Evolutionary conservation across 2,113 vertebrate species (phyloP), one percentile per base, ranked within the genome.

Genomic region (Prinia subflava): DNA sequence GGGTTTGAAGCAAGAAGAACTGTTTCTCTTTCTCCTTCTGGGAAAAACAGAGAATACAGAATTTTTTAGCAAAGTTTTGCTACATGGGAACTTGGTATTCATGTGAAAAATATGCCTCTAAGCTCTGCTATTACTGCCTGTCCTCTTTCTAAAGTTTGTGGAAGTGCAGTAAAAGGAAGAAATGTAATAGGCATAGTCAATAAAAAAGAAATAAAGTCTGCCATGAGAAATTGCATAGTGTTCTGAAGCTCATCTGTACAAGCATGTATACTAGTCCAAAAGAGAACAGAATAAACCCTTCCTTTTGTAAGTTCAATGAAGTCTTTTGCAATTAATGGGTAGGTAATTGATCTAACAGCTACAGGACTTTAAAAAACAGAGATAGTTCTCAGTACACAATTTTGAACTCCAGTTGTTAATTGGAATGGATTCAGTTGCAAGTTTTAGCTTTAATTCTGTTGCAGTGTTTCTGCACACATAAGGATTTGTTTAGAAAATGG

Each of bases 141-240:
- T 75, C 33, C 59, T 91, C 67, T 83, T 87, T 83, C 59, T 85
- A 89, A 84, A 60, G 30, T 80, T 83, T 93, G 55, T 73, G 39
- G 46, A 91, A 82, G 52, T 33, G 49, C 74, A 59, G 39, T 93
- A 50, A 94, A 87, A 91, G 17, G 37, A 90, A 83, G 67, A 89
- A 91, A 89, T 79, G 65, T 22, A 87, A 39, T 80, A 28, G n/a
- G 4, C 52, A 19, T 63, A 88, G 74, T 44, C 84, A 91, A 90
- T 87, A 77, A 90, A 85, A 88, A 65, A 65, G 71, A 92, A 96
- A 89, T 90, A 89, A 86, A 70, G 14, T 76, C 78, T 87, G 27
- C 67, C 71, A 46, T 67, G 50, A 95, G 68, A 90, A 87, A 92
- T 6, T 79, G 33, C 47, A 9, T 5, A 52, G 52, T 6, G 35